Conservation (phyloP, 2,113 vertebrate genomes). For the Arizona elegans region DNA sequence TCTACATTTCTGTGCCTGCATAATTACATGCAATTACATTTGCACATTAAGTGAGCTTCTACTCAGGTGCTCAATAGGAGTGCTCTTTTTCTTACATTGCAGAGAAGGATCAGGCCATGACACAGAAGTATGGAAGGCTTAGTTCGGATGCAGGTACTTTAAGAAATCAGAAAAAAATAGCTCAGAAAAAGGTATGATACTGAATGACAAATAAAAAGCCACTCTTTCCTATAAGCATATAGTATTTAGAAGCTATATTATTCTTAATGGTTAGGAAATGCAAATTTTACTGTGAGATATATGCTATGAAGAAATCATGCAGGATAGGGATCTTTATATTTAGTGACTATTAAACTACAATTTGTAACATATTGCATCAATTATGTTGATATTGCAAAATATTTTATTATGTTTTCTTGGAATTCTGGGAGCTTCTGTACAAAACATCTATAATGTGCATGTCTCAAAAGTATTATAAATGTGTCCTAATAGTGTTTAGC, state of each 20-base stretch:
- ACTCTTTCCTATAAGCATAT: too few species aligned
- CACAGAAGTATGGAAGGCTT: background rate
- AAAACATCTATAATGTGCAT: background rate
- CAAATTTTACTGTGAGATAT: background rate
- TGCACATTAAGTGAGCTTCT: background rate
- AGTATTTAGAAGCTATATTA: background rate
- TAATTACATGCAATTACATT: background rate
- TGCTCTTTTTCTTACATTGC: background rate
- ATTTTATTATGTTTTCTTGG: background rate
- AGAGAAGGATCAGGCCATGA: slow-evolving; percentile 13
- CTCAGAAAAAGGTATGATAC: slow-evolving; percentile 15
- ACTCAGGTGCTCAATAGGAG: background rate
- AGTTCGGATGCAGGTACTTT: background rate
- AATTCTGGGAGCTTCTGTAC: background rate
- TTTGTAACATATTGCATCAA: background rate
- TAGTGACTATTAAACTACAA: background rate
- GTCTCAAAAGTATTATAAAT: background rate
- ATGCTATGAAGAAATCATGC: background rate
- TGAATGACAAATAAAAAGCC: background rate
- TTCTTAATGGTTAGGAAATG: background rate
- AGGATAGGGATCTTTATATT: background rate
- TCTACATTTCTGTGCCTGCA: background rate
- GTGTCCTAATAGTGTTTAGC: background rate
- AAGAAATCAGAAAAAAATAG: background rate
- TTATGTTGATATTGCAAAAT: background rate